These are phyloP conservation scores for Excalfactoria chinensis DNA, from an alignment of 2,113 vertebrate genomes.

Conservation along the genomic window DNA sequence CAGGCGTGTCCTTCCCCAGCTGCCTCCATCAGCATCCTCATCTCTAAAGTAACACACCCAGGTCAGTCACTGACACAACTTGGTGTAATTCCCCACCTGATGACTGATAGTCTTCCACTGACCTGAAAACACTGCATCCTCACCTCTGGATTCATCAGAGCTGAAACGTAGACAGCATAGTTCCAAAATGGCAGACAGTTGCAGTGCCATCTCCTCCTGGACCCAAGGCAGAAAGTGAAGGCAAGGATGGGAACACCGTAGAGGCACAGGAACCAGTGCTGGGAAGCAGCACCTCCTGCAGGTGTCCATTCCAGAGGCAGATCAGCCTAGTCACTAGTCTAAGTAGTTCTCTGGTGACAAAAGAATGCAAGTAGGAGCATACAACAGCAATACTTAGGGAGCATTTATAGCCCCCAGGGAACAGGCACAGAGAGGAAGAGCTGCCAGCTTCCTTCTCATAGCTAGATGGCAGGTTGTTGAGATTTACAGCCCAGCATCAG, in stretches of 20 bases:
- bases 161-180: background rate
- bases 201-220: background rate
- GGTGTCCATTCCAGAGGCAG: background rate
- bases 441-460: background rate
- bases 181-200: background rate
- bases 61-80: background rate
- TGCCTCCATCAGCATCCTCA: background rate
- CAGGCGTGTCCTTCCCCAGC: background rate
- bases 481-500: background rate
- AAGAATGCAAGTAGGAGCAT: background rate
- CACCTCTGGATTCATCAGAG: background rate
- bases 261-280: background rate
- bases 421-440: background rate
- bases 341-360: background rate
- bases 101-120: background rate
- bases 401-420: background rate
- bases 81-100: background rate
- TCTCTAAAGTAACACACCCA: background rate
- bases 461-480: background rate
- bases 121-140: background rate
- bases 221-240: background rate
- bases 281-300: background rate
- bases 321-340: too few relatives aligned
- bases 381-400: background rate
- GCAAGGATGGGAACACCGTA: background rate